A percentile compares a stretch with the other conserved stretches of the same genome.
phyloP scores from a whole-genome alignment of 2,113 vertebrate genomes.

The Platysternon megacephalum region DNA sequence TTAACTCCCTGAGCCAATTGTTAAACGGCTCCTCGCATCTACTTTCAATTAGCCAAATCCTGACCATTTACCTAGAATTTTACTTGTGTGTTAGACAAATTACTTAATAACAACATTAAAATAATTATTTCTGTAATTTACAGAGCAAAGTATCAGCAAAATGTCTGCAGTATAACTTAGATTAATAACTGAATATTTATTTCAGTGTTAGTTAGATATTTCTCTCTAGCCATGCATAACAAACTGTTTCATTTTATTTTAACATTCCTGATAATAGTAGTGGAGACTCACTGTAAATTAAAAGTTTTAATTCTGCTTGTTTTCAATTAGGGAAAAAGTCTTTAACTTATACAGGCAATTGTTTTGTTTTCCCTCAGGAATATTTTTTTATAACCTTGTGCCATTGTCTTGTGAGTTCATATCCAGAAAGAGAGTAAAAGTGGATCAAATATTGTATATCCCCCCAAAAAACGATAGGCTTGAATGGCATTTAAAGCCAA shows the following conservation, averaged over 20 bases:
- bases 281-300: background rate
- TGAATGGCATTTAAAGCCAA: background rate
- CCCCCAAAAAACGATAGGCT: background rate
- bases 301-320: background rate
- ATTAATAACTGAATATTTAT: background rate
- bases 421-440: background rate
- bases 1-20: background rate
- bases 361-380: background rate
- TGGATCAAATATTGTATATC: background rate
- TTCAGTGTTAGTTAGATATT: background rate
- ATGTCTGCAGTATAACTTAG: background rate
- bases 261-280: background rate
- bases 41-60: background rate
- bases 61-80: background rate
- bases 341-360: background rate
- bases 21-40: background rate
- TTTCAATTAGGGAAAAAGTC: background rate
- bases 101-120: background rate
- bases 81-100: background rate
- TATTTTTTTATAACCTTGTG: background rate
- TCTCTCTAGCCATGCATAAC: background rate
- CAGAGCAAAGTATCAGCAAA: background rate
- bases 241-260: background rate
- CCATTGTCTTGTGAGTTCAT: background rate
- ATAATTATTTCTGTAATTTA: background rate